Base-by-base conservation (phyloP, 1,140 invertebrate species). In the Drosophila kohkoa region DNA sequence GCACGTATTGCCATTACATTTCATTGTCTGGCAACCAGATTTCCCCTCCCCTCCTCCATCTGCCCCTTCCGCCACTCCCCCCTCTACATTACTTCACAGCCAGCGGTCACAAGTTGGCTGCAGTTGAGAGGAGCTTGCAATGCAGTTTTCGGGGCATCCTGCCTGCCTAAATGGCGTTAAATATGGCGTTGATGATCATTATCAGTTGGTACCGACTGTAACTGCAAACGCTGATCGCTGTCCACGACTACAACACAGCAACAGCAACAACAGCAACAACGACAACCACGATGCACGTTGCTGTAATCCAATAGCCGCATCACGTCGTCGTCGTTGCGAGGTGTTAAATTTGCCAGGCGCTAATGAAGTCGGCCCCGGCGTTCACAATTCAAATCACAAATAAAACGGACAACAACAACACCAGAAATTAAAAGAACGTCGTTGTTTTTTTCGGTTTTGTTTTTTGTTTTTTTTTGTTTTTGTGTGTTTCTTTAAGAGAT, bases 101-200 rank as follows among this genome's bases (percentile, higher is more conserved):
- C 68, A 71, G 59, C 58, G 68, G 68, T 46, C 67, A 69, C 13
- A 60, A 13, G 15, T 46, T 25, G 20, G 16, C 8, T 38, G 38
- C 38, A n/a, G 43, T 30, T 45, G 10, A 32, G 43, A 8, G 7
- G 38, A 70, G 28, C 49, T 46, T 16, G 11, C 15, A 57, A 16
- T 64, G 64, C 48, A 32, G 30, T 38, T 38, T 25, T 38, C 8
- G 35, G 41, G 60, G 75, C 64, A 82, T 71, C 67, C 70, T 78
- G 81, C 52, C 52, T 75, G 78, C 78, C 75, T 85, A 85, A 85
- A 85, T 87, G 82, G 82, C 82, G 82, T 85, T 85, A 85, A 85
- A 85, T 85, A 87, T 82, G 82, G 82, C 82, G 86, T 69, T 87
- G 82, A 85, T 87, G 82, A 85, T 85, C 82, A 87, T 85, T 87